Base-by-base conservation (phyloP, 2,888 invertebrate genomes). In the Xylophagus ater region DNA sequence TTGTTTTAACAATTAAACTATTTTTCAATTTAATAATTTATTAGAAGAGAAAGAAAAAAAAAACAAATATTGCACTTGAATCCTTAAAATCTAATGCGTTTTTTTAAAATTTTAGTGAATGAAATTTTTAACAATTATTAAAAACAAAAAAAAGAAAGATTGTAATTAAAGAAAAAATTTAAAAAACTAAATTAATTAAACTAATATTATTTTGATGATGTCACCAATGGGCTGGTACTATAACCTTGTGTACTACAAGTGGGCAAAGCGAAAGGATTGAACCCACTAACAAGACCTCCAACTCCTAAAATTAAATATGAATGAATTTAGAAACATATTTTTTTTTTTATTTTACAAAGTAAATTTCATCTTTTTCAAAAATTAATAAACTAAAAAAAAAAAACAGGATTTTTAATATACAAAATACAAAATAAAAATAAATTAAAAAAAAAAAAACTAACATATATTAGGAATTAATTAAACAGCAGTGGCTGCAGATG, bases 261-360 rank as follows among this genome's bases (percentile, higher is more conserved):
- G 31, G 89, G 87, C 55, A 90, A 70, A 47, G 88, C 86, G 68
- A 92, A 92, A 20, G 90, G 89, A 62, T 90, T 90, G 70, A 94
- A 94, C 28, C 92, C 89, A 20, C 83, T 81, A 25, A 86, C 86
- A 47, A 93, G 72, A 45, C 88, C 79, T 53, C 85, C 81, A 79
- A 93, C 84, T 57, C 64, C 64, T 64, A 51, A 0, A 60, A 60
- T 18, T 29, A 41, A 20, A 21, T 20, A n/a, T 29, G 10, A 36
- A 37, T n/a, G 20, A 36, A 23, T 29, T 35, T 43, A 25, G 10
- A 20, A 25, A 30, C 17, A 15, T 34, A 2, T 24, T 34, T 31
- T 40, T 31, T 30, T 15, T 30, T 37, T 13, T 23, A 34, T 14
- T 12, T 19, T 35, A 26, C 12, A 19, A 24, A 20, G 7, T 23